Evolutionary conservation across 2,888 invertebrate genomes (phyloP).

Genomic region (Coenonympha glycerion): DNA sequence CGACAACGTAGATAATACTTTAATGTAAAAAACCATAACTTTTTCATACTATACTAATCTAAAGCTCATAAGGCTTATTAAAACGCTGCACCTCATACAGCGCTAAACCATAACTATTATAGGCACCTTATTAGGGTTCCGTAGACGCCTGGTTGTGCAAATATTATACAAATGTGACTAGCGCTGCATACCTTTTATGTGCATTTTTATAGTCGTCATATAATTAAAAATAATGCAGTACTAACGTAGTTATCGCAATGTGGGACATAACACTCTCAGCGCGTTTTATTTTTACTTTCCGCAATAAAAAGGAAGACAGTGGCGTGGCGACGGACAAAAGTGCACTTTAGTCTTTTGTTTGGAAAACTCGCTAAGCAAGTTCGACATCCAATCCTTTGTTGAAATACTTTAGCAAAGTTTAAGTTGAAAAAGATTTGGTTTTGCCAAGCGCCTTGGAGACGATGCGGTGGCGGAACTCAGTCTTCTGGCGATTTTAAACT

Average conservation of each 20-base stretch:
- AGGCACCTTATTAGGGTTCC: not conserved
- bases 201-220: constrained; percentile 6
- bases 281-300: constrained; percentile 16
- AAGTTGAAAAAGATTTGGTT: constrained; percentile 28
- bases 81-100: not conserved
- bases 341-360: constrained; percentile 59
- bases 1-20: too few species aligned
- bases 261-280: constrained; percentile 10
- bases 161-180: constrained; percentile 4
- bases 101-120: not conserved
- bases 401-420: constrained; percentile 59
- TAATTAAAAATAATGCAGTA: constrained; percentile 11
- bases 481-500: not conserved
- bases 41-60: not conserved
- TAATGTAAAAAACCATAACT: not conserved
- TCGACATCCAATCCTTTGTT: constrained; percentile 69
- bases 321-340: constrained; percentile 35
- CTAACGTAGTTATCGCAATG: constrained; percentile 6
- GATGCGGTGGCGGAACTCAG: constrained; percentile 1
- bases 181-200: constrained; percentile 3
- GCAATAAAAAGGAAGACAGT: constrained; percentile 18
- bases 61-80: not conserved
- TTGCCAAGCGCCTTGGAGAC: constrained; percentile 17
- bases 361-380: constrained; percentile 63
- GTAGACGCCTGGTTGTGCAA: constrained; percentile 4